Evolutionary conservation across 2,113 vertebrate species (phyloP).

Genomic region (Petrocephalus zakoni): DNA sequence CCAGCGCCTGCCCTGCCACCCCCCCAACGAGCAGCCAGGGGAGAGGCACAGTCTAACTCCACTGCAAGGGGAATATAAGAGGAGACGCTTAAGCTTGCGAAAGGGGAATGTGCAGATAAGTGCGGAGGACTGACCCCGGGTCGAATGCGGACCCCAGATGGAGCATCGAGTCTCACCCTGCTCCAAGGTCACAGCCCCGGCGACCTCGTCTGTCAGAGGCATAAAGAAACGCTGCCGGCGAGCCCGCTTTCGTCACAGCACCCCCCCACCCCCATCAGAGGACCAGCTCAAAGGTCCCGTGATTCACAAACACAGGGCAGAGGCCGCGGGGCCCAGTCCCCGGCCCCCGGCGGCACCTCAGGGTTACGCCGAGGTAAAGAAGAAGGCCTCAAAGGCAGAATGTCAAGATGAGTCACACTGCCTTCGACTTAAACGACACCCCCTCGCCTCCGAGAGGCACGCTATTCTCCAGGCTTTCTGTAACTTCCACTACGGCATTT

Average conservation of each 20-base stretch:
- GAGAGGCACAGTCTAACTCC: not conserved
- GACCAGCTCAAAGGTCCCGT: not conserved
- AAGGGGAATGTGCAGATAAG: not conserved
- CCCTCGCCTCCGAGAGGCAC: not conserved
- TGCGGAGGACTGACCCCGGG: not conserved
- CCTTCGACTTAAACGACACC: not conserved
- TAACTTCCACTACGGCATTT: not conserved
- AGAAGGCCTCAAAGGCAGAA: not conserved
- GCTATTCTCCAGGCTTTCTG: not conserved
- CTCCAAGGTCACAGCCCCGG: not conserved
- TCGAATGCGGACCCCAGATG: not conserved
- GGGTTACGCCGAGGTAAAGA: not conserved
- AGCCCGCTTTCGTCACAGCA: not conserved
- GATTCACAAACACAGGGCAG: not conserved
- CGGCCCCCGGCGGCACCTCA: not conserved
- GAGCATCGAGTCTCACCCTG: not conserved
- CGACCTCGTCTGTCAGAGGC: not conserved
- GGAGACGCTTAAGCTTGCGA: not conserved
- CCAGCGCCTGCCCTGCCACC: not conserved
- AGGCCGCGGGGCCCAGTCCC: not conserved
- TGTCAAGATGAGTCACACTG: not conserved
- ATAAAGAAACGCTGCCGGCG: not conserved
- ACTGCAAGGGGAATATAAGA: not conserved
- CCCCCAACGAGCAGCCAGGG: not conserved
- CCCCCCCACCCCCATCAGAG: not conserved